Base-by-base conservation (phyloP, 2,113 vertebrate genomes). In the Tricholaema leucomelas region DNA sequence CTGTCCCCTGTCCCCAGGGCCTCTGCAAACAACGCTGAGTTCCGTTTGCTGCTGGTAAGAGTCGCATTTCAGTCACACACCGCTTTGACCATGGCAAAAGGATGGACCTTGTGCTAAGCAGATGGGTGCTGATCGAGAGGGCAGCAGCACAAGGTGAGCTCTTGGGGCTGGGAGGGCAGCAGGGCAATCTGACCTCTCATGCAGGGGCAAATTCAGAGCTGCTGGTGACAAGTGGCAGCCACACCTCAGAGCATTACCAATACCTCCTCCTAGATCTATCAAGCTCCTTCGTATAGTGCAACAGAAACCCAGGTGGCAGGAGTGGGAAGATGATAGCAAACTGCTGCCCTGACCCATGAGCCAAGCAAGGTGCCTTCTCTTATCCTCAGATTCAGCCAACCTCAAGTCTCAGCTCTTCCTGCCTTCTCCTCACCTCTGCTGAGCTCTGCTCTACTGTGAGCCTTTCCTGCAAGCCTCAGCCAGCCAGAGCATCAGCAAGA, bases 211-310 rank as follows among this genome's bases (percentile, higher is more conserved):
- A 60, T 33, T 42, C 0, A 1, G 35, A 4, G 30, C 30, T 64
- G 33, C 10, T 0, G 0, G 0, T 12, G 30, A 5, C 4, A 2
- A 31, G 4, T 1, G 0, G 27, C 17, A 58, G 8, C 17, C 78
- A 66, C 4, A 15, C 1, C 27, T 10, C 54, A 11, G 2, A 6
- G 12, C 38, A 58, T 12, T 56, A 3, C n/a, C 3, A 1, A 10
- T 5, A 12, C 5, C 25, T 56, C 28, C 3, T 38, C 18, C 4
- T 5, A 12, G n/a, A 38, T 19, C 55, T 17, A 12, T 28, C 36
- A 33, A 35, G 10, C 55, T 56, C 46, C 52, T 71, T 60, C 33
- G 28, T 1, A 1, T 2, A 1, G 20, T 20, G 31, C 15, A 73
- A 54, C 9, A 13, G 27, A 15, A 30, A 38, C 23, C 8, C n/a